Base-by-base conservation (phyloP, 2,797 vertebrate genomes). In the Chlorospingus semifuscus region DNA sequence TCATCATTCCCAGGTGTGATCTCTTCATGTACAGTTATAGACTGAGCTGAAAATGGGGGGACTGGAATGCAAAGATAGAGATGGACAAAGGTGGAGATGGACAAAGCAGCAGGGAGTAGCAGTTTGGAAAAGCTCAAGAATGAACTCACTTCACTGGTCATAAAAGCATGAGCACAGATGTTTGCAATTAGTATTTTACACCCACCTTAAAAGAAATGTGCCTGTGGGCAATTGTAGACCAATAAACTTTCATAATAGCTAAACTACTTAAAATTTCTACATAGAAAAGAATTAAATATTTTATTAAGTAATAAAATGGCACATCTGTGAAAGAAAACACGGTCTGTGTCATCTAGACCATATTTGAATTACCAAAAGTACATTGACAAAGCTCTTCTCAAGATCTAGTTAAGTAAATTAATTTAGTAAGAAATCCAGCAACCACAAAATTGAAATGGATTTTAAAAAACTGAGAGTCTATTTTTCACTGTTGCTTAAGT, bases 231-330 rank as follows among this genome's bases (percentile, higher is more conserved):
- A 68, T 2, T 69, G 42, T 32, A 66, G 60, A 63, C 22, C 41
- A 66, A 50, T 65, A 68, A 81, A 60, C 30, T 50, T 79, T 46
- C 17, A 27, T 19, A 69, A 20, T 47, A 76, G 47, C 36, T 63
- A 74, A 93, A 72, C 81, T 52, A 52, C 42, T 89, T 65, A 50
- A 85, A 94, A 71, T 79, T 50, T 53, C 39, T 81, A n/a, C 44
- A 74, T 70, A 39, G 15, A 75, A 66, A 90, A 81, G 8, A 24
- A 75, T 49, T 71, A 63, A 26, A 26, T 69, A 65, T 64, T 84
- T 90, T 37, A 89, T 34, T 32, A 66, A 87, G 29, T 18, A 89
- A 44, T 63, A 87, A 89, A 91, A 89, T 9, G 36, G 55, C n/a
- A 65, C 50, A 65, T 79, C 36, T 61, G 50, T 39, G 46, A 70